Conservation (phyloP, 2,888 invertebrate genomes). For the Leptinotarsa haldemani region DNA sequence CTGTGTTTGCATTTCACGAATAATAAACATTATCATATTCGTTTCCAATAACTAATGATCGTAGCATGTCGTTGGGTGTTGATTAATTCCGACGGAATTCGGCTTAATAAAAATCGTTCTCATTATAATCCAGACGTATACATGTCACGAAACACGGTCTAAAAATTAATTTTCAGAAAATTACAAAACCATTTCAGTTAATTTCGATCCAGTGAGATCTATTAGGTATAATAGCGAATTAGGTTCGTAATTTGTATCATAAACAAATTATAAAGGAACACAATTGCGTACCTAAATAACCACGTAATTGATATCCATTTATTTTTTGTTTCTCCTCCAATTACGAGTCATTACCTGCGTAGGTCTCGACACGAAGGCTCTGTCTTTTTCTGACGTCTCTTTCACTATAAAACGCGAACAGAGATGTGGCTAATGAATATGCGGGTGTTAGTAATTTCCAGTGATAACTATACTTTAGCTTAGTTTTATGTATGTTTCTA, state of each 20-base stretch:
- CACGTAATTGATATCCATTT: constrained; percentile 60
- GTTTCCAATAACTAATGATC: too few species aligned
- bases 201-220: constrained; percentile 44
- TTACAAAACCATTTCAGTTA: constrained; percentile 43
- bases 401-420: constrained; percentile 18
- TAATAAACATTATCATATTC: too few species aligned
- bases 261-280: constrained; percentile 54
- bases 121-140: constrained; percentile 8
- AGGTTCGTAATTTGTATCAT: constrained; percentile 51
- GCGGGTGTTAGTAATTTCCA: constrained; percentile 36
- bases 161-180: constrained; percentile 40
- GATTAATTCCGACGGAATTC: not conserved
- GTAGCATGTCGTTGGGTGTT: not conserved
- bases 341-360: constrained; percentile 47
- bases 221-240: constrained; percentile 48
- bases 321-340: constrained; percentile 53
- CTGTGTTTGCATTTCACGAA: too few species aligned
- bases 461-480: constrained; percentile 29
- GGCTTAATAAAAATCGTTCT: not conserved
- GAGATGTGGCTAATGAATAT: constrained; percentile 28
- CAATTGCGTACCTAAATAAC: constrained; percentile 59
- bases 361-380: constrained; percentile 31
- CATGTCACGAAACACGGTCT: constrained; percentile 27
- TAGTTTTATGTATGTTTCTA: constrained; percentile 26
- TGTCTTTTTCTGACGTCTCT: constrained; percentile 36